Conservation (phyloP, 1,140 invertebrate species). For the Micrasema longulum region DNA sequence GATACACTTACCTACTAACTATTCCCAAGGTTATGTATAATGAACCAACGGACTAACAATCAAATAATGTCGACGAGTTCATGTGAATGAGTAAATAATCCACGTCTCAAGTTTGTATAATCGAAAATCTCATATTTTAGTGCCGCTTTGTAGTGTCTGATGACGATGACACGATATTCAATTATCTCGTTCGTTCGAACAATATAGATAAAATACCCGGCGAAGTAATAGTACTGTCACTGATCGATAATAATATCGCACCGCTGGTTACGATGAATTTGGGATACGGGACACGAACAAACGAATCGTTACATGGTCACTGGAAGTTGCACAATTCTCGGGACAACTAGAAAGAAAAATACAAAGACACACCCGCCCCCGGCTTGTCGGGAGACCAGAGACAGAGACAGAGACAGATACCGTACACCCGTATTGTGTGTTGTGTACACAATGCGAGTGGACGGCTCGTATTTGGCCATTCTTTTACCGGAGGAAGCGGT, state of each 20-base stretch:
- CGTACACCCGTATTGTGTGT: not conserved
- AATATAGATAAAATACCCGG: too few relatives aligned
- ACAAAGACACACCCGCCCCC: constrained; percentile 11
- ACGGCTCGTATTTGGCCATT: constrained; percentile 16
- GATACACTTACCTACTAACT: too few relatives aligned
- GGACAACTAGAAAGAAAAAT: constrained; percentile 14
- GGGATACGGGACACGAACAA: constrained; percentile 25
- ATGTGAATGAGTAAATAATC: constrained; percentile 6
- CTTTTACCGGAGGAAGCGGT: constrained; percentile 6
- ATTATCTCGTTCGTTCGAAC: constrained; percentile 17
- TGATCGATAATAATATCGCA: constrained; percentile 16
- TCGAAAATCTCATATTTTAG: not conserved
- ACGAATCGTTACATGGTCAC: constrained; percentile 31
- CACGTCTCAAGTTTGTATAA: not conserved
- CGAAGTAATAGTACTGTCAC: too few relatives aligned
- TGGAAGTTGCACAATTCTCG: constrained; percentile 2
- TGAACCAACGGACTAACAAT: not conserved
- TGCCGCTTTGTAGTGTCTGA: not conserved
- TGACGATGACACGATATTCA: constrained; percentile 11
- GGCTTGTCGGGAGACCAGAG: not conserved
- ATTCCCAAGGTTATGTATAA: not conserved
- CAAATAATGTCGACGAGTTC: constrained; percentile 1
- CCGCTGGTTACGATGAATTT: constrained; percentile 13
- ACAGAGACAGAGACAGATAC: not conserved
- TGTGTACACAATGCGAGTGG: not conserved